Evolutionary conservation across 2,113 vertebrate genomes (phyloP), one percentile per base, ranked within the genome.

Genomic region (Nothobranchius furzeri): DNA sequence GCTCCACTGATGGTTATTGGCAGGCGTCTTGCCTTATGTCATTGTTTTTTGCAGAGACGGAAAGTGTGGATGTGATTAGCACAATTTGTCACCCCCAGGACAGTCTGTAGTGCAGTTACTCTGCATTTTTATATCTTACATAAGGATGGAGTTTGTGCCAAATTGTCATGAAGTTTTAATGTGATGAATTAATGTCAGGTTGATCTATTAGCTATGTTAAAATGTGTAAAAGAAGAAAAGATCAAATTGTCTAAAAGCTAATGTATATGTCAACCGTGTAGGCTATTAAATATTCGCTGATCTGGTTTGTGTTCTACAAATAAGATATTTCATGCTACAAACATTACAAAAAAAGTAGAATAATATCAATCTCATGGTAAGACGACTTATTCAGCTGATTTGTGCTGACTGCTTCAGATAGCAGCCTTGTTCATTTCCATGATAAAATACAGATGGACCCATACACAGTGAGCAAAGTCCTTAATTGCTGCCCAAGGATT

Each of bases 381-480:
- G 15, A 51, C 56, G 56, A 69, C 43, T 68, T 72, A 84, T 64
- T 79, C 53, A 57, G 67, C 57, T 54, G 56, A 56, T 76, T 74
- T 72, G 68, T 79, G 83, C 80, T 86, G 78, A 82, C 76, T 60
- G 42, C 37, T 70, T 14, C 61, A 59, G 36, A 17, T 6, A 43
- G 65, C 48, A 69, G 54, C 57, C 10, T 1, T 11, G 3, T 68
- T 83, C 65, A 54, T 86, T 77, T 52, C 3, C 17, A 51, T 36
- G 61, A 67, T 67, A 57, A 65, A 77, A 68, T 62, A 46, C 12
- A 8, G n/a, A 37, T 6, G 1, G 13, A 30, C 61, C 45, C 49
- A 9, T 61, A 59, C 65, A 61, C 59, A 54, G 1, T 15, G 42
- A 64, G 50, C 58, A 61, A 35, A 12, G 6, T 25, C 30, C 52